Base-by-base conservation (phyloP, 35 echinoderm and acorn worm genomes). In the Heliocidaris erythrogramma region DNA sequence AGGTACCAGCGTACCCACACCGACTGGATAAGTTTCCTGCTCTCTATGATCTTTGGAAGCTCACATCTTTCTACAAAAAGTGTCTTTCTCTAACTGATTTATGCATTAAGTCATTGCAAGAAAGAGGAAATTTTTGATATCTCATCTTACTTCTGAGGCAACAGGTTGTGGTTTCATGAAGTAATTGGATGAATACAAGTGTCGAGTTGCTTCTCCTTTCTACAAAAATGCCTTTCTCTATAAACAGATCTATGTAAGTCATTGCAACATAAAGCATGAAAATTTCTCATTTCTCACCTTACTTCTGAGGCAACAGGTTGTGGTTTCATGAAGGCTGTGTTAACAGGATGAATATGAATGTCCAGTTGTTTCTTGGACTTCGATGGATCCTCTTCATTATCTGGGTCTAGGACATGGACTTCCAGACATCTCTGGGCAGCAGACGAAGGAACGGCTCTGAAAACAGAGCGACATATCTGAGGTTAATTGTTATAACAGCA, bases 351-450 rank as follows among this genome's bases (percentile, higher is more conserved):
- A 84, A 96, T 94, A 49, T 96, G 85, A 56, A 94, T 86, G 12
- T 90, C 56, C 59, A 90, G 52, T 50, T 59, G 48, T 14, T 86
- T 94, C 59, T 92, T 96, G 86, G 31, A 35, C 31, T 27, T 35
- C 48, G 31, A 30, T 30, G 85, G 17, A 9, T 60, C 48, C 48
- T 0, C 27, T n/a, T 50, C 50, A 21, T 90, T 94, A 13, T 14
- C 13, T 49, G 86, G 93, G 86, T 94, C 87, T 59, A 96, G 30
- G 21, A 93, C 93, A 47, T 96, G 88, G 5, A 96, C 52, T 5
- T 96, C 93, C 2, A 96, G 86, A 86, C 95, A 96, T 24, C 90
- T 86, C 61, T 90, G 13, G 12, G 93, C 95, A 90, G 42, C 56
- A 30, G 93, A 94, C 7, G 52, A 90, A 30, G 93, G 59, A 31